A percentile compares a stretch with the other conserved stretches of the same genome.
Conservation (phyloP, 2,797 vertebrate species). For the Sebastes oblongus region DNA sequence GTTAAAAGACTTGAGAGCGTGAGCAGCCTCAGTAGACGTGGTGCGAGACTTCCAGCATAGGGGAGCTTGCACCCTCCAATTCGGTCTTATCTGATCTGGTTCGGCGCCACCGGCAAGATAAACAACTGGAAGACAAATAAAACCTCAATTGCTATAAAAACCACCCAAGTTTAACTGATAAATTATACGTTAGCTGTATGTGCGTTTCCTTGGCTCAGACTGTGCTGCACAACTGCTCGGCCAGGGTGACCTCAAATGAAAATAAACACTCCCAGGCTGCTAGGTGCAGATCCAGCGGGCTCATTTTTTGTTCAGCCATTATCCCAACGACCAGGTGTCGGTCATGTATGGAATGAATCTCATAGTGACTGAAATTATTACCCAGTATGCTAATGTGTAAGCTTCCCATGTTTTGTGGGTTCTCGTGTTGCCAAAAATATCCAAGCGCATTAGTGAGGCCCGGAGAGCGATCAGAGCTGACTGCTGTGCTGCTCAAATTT, state of each 20-base stretch:
- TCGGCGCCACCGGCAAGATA: slow-evolving; percentile 59
- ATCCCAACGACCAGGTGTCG: slow-evolving; percentile 21
- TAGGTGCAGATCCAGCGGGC: slow-evolving; percentile 36
- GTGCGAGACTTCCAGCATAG: slow-evolving; percentile 27
- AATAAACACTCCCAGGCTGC: slow-evolving; percentile 56
- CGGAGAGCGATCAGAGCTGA: slow-evolving; percentile 66
- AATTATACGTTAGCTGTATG: slow-evolving; percentile 48
- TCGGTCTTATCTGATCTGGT: slow-evolving; percentile 69
- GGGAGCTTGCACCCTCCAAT: slow-evolving; percentile 32
- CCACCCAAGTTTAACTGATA: slow-evolving; percentile 57
- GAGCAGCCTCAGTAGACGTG: slow-evolving; percentile 22
- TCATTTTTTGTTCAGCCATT: slow-evolving; percentile 36
- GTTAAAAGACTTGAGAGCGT: slow-evolving; percentile 38
- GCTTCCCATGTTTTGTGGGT: slow-evolving; percentile 65
- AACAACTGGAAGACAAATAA: slow-evolving; percentile 69
- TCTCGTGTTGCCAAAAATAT: slow-evolving; percentile 76
- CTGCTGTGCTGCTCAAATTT: slow-evolving; percentile 73
- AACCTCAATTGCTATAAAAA: slow-evolving; percentile 47
- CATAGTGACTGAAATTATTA: slow-evolving; percentile 62
- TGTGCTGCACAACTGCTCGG: slow-evolving; percentile 15
- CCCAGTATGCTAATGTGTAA: slow-evolving; percentile 67
- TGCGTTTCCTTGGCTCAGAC: slow-evolving; percentile 34
- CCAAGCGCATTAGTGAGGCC: slow-evolving; percentile 65
- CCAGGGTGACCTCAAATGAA: slow-evolving; percentile 59
- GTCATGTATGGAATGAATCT: slow-evolving; percentile 48